These are phyloP conservation scores for Pyrrhosoma nymphula DNA, from an alignment of 2,888 invertebrate genomes.

Conservation along the genomic window DNA sequence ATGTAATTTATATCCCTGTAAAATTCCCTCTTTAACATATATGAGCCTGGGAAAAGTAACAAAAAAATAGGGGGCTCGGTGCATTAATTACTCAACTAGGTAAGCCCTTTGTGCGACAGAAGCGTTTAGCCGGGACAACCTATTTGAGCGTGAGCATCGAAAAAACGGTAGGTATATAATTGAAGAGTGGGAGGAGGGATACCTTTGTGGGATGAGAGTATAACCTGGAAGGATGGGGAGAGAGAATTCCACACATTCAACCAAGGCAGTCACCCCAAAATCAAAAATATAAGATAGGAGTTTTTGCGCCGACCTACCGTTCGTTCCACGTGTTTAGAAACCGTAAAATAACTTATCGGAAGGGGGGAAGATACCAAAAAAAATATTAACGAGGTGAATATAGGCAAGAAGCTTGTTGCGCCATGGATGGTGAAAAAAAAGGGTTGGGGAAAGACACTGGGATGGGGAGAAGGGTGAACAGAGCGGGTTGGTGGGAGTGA, in stretches of 20 bases:
- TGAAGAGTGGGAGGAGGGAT: background rate
- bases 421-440: background rate
- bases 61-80: background rate
- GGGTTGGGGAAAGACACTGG: background rate
- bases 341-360: slow-evolving; percentile 58
- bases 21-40: background rate
- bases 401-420: slow-evolving; percentile 38
- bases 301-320: slow-evolving; percentile 20
- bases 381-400: slow-evolving; percentile 63
- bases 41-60: background rate
- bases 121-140: slow-evolving; percentile 29
- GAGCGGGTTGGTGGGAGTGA: background rate
- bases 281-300: slow-evolving; percentile 33
- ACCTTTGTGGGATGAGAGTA: background rate
- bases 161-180: background rate
- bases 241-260: slow-evolving; percentile 16
- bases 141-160: background rate
- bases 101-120: slow-evolving; percentile 30
- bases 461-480: background rate
- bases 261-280: slow-evolving; percentile 17
- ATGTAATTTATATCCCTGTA: slow-evolving; percentile 45
- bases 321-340: slow-evolving; percentile 58
- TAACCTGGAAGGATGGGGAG: background rate
- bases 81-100: slow-evolving; percentile 31
- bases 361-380: background rate